phyloP scores from a whole-genome alignment of 2,113 vertebrate genomes.

The Pterocles orientalis region DNA sequence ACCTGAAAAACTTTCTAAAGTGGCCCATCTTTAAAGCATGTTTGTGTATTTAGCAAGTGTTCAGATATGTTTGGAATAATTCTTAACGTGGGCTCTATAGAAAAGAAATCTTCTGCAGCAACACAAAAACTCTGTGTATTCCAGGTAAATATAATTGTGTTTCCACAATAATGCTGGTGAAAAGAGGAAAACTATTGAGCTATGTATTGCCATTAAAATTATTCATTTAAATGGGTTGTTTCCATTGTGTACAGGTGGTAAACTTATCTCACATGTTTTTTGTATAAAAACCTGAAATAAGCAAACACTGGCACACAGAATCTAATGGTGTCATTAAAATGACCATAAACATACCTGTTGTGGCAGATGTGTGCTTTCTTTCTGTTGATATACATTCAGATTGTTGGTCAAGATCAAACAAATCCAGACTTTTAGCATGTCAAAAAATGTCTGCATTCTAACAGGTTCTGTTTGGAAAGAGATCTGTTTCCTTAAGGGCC shows the following conservation, averaged over 20 bases:
- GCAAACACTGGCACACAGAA: slow-evolving; percentile 56
- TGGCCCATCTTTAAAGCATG: neutral
- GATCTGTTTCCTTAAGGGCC: slow-evolving; percentile 70
- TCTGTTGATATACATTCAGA: slow-evolving; percentile 60
- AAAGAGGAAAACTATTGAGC: slow-evolving; percentile 29
- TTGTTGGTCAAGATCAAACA: slow-evolving; percentile 77
- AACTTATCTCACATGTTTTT: slow-evolving; percentile 68
- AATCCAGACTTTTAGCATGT: slow-evolving; percentile 65
- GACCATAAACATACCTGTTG: slow-evolving; percentile 75
- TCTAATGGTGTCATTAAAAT: slow-evolving; percentile 77
- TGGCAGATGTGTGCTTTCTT: slow-evolving; percentile 72
- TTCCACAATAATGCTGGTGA: slow-evolving; percentile 6
- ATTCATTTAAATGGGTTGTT: slow-evolving; percentile 49
- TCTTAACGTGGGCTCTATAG: neutral
- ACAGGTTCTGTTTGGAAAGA: slow-evolving; percentile 69
- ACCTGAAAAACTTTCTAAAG: slow-evolving; percentile 2
- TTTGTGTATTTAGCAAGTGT: slow-evolving; percentile 4
- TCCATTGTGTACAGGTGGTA: slow-evolving; percentile 68
- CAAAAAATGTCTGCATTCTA: slow-evolving; percentile 64
- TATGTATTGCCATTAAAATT: slow-evolving; percentile 36
- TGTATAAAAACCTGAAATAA: slow-evolving; percentile 56
- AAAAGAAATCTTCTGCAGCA: neutral
- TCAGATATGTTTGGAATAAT: neutral
- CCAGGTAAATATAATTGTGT: neutral
- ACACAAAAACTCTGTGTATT: slow-evolving; percentile 25